Evolutionary conservation across 2,797 vertebrate genomes (phyloP).

Genomic region (Esox lucius): DNA sequence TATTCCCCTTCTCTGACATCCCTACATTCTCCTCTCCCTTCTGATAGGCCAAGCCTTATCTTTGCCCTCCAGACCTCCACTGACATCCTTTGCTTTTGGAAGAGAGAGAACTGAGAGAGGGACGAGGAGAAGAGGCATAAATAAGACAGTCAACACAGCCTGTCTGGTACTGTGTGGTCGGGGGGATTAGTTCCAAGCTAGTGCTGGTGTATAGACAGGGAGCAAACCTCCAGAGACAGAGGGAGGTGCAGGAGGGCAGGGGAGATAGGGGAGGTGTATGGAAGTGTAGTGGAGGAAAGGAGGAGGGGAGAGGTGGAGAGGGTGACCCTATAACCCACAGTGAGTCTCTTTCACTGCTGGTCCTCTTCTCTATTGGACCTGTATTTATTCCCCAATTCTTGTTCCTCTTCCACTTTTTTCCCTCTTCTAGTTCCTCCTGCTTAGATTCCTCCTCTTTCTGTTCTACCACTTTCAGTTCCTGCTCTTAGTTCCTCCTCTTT

Average conservation of each 20-base stretch:
- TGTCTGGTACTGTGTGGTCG: conserved; percentile 46
- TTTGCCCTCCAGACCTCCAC: conserved; percentile 62
- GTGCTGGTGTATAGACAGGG: conserved; percentile 63
- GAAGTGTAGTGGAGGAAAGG: neutral
- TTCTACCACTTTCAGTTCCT: neutral
- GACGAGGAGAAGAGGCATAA: conserved; percentile 36
- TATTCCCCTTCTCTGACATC: neutral
- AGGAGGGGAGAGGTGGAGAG: neutral
- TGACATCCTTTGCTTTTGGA: conserved; percentile 53
- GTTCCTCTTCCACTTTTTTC: neutral
- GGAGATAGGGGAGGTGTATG: neutral
- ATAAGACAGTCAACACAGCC: conserved; percentile 49
- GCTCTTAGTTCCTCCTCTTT: too few species aligned
- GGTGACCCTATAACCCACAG: neutral
- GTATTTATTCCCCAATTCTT: neutral
- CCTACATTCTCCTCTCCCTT: neutral
- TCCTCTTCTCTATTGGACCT: neutral
- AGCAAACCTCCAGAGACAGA: conserved; percentile 48
- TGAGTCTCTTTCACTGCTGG: neutral
- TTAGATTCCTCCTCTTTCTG: too few species aligned
- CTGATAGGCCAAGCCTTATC: conserved; percentile 52
- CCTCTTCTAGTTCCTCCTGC: neutral
- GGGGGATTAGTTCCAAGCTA: conserved; percentile 63
- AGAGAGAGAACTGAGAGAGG: conserved; percentile 14
- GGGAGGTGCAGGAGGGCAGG: conserved; percentile 15